Evolutionary conservation across 2,888 invertebrate genomes (phyloP), one percentile per base, ranked within the genome.

Genomic region (Ornithoptera priamus): DNA sequence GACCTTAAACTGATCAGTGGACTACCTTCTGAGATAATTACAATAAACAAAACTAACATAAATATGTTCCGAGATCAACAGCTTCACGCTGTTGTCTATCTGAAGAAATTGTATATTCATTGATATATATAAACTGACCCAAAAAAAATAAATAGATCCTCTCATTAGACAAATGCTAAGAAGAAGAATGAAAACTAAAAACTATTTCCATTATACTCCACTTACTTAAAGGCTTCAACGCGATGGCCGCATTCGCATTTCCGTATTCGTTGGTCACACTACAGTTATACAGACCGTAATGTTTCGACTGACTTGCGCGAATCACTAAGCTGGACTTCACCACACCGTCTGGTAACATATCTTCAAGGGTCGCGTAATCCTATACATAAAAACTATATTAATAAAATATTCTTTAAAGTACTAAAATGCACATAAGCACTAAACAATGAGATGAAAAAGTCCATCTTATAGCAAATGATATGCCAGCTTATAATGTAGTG

Each of bases 281-380:
- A 85, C 99, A 99, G 89, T 98, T 99, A 91, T 98, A 99, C 73
- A 95, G 93, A 50, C 98, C 98, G 81, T 97, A 99, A 86, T 99
- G 98, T 74, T 94, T 95, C 18, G 96, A 95, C 78, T 96, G 95
- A 66, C 97, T 97, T 74, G 97, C 96, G 75, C 96, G 93, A 73
- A 99, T 97, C 69, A 98, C 95, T 70, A 99, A 91, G 63, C 96
- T 96, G 65, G 97, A 97, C 80, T 96, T 96, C 46, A 97, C 94
- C 2, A 86, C 80, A 17, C 97, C 97, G 77, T 96, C 96, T 1
- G 95, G 94, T 67, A 95, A 85, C 0, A 93, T 93, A 76, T 96
- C 96, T 84, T 96, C 96, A 74, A 96, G 83, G 57, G 95, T 94
- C 10, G 95, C 95, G 77, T 96, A 96, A 73, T 96, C 95, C 92